These are phyloP conservation scores for Grallaria varia DNA, from an alignment of 2,113 vertebrate species.

Conservation along the genomic window DNA sequence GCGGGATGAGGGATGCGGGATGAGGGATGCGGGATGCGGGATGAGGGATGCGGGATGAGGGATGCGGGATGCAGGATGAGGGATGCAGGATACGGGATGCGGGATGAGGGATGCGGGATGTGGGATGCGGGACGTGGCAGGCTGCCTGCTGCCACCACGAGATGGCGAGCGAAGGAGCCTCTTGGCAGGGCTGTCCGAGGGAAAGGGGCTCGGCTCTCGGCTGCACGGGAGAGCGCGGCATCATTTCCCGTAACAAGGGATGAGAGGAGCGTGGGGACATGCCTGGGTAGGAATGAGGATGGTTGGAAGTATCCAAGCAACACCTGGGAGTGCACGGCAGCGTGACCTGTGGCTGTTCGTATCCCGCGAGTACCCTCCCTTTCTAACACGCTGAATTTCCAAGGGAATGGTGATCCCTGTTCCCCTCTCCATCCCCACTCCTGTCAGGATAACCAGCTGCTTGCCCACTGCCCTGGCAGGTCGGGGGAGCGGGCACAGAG, in stretches of 20 bases:
- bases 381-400: rapidly evolving
- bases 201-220: background rate
- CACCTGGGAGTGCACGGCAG: background rate
- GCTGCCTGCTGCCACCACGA: conserved; percentile 42
- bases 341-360: rapidly evolving
- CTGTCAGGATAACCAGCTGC: background rate
- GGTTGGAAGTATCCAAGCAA: background rate
- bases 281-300: background rate
- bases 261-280: too few relatives aligned
- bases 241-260: rapidly evolving
- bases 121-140: background rate
- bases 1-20: too few relatives aligned
- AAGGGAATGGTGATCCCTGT: background rate
- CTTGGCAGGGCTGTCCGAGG: background rate
- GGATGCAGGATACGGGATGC: too few relatives aligned
- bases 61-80: too few relatives aligned
- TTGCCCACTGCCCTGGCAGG: background rate
- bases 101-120: background rate
- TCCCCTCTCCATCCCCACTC: background rate
- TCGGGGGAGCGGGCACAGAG: rapidly evolving
- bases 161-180: conserved; percentile 54
- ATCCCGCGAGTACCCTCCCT: rapidly evolving
- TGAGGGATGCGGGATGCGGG: too few relatives aligned
- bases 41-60: too few relatives aligned
- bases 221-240: rapidly evolving